phyloP scores from a whole-genome alignment of 2,888 invertebrate species.

The Nasonia oneida region DNA sequence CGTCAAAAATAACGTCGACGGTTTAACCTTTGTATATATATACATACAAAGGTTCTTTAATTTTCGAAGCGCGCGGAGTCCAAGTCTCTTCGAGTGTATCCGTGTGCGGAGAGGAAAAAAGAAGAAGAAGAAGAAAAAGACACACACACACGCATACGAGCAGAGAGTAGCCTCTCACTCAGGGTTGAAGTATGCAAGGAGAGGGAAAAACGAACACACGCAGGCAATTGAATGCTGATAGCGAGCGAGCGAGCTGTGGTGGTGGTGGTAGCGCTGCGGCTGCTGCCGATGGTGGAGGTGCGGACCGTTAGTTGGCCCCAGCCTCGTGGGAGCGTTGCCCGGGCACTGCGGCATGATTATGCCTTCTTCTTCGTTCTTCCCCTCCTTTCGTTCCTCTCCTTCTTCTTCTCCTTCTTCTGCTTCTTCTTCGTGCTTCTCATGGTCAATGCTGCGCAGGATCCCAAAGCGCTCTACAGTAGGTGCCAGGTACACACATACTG shows the following conservation, averaged over 20 bases:
- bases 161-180: slow-evolving; percentile 11
- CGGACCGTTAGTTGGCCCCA: slow-evolving; percentile 78
- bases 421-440: slow-evolving; percentile 33
- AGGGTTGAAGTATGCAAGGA: slow-evolving; percentile 7
- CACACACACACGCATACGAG: too few relatives aligned
- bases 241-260: slow-evolving; percentile 29
- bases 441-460: too few relatives aligned
- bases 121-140: background rate
- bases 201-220: slow-evolving; percentile 34
- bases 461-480: background rate
- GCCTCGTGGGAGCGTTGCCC: slow-evolving; percentile 77
- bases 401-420: slow-evolving; percentile 9
- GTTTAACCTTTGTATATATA: background rate
- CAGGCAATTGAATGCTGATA: slow-evolving; percentile 38
- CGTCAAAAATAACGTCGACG: slow-evolving; percentile 26
- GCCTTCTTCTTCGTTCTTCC: slow-evolving; percentile 58
- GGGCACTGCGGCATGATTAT: slow-evolving; percentile 71
- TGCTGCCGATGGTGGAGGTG: slow-evolving; percentile 71
- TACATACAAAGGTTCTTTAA: slow-evolving; percentile 44
- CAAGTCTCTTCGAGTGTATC: background rate
- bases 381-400: slow-evolving; percentile 21
- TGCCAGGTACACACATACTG: background rate
- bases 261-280: slow-evolving; percentile 53
- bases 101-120: background rate
- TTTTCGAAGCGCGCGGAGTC: slow-evolving; percentile 43